phyloP scores from a whole-genome alignment of 2,888 invertebrate genomes.

The Zygaena filipendulae region DNA sequence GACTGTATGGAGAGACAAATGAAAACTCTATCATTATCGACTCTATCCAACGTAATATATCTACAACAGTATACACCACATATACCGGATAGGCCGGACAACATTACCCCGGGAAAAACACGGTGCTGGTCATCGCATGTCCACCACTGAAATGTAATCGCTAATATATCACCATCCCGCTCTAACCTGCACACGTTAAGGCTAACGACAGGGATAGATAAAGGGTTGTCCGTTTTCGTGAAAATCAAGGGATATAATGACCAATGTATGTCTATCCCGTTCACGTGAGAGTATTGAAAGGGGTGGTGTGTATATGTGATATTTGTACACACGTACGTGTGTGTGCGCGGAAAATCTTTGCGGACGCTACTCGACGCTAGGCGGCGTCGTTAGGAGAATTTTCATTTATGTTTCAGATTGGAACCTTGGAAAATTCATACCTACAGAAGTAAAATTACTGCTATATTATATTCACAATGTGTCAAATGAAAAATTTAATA shows the following conservation, averaged over 20 bases:
- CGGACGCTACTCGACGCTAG: conserved; percentile 57
- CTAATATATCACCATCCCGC: conserved; percentile 34
- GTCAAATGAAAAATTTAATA: too few species aligned
- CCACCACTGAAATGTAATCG: conserved; percentile 32
- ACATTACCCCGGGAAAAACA: conserved; percentile 21
- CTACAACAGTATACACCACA: too few species aligned
- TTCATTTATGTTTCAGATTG: too few species aligned
- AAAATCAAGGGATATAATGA: conserved; percentile 42
- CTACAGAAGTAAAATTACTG: too few species aligned
- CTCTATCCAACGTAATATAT: too few species aligned
- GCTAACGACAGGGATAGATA: conserved; percentile 53
- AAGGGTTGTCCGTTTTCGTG: conserved; percentile 59
- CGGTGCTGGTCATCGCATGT: conserved; percentile 51
- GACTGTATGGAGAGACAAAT: too few species aligned
- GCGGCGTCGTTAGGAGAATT: too few species aligned
- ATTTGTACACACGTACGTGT: conserved; percentile 21
- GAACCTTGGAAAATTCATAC: too few species aligned
- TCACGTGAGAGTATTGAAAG: conserved; percentile 55
- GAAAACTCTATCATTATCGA: too few species aligned
- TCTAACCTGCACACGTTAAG: conserved; percentile 33
- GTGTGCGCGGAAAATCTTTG: conserved; percentile 32
- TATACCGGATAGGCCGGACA: conserved; percentile 42
- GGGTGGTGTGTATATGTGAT: conserved; percentile 37
- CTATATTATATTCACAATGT: too few species aligned
- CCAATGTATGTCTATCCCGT: conserved; percentile 52